Evolutionary conservation across 2,888 invertebrate species (phyloP).

Genomic region (Drosophila acutilabella): DNA sequence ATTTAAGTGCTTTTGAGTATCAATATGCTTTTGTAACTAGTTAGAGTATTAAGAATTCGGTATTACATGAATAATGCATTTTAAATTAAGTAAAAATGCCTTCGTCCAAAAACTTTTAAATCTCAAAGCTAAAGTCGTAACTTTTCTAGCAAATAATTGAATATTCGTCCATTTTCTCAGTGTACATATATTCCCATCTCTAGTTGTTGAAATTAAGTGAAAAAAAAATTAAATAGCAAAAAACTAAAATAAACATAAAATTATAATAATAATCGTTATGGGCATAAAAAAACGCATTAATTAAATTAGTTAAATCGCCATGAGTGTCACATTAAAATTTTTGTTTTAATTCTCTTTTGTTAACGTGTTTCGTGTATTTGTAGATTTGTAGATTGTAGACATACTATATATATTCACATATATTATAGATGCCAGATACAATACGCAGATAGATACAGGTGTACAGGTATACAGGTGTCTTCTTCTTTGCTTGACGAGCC

Average conservation of each 20-base stretch:
- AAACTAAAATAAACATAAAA: constrained; percentile 47
- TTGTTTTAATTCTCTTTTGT: constrained; percentile 38
- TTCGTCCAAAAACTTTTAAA: too few relatives aligned
- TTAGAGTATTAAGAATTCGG: too few relatives aligned
- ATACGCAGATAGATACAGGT: constrained; percentile 19
- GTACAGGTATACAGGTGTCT: neutral
- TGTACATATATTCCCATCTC: constrained; percentile 3
- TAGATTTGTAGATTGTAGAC: constrained; percentile 9
- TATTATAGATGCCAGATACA: constrained; percentile 11
- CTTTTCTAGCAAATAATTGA: too few relatives aligned
- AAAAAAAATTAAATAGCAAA: constrained; percentile 17
- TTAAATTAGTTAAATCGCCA: constrained; percentile 74
- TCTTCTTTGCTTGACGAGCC: constrained; percentile 36
- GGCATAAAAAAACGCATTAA: constrained; percentile 59
- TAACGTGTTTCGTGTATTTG: constrained; percentile 38
- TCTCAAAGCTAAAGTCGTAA: too few relatives aligned
- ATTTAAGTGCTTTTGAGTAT: too few relatives aligned
- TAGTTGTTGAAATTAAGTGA: constrained; percentile 34
- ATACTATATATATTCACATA: neutral
- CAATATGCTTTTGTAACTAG: too few relatives aligned
- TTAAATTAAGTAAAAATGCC: too few relatives aligned
- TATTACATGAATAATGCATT: too few relatives aligned
- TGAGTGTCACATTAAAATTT: constrained; percentile 68
- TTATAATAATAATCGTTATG: constrained; percentile 68
- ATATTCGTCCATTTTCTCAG: neutral